These are phyloP conservation scores for Manduca sexta DNA, from an alignment of 1,140 invertebrate genomes.

Conservation along the genomic window DNA sequence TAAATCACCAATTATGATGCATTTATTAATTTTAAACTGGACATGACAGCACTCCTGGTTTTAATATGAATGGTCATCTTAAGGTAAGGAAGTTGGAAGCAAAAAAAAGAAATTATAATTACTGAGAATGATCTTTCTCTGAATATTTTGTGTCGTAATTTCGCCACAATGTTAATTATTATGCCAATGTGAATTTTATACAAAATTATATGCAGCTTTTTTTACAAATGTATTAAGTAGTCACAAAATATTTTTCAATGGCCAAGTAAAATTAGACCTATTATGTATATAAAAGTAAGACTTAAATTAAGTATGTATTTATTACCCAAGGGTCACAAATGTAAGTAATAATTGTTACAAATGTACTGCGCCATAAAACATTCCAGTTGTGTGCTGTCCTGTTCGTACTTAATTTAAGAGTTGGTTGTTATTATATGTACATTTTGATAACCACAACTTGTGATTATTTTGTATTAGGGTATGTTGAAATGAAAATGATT, in stretches of 20 bases:
- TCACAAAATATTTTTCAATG: too few relatives aligned
- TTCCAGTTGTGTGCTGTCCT: constrained; percentile 64
- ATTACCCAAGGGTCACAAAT: constrained; percentile 2
- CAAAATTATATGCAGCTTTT: neutral
- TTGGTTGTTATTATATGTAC: constrained; percentile 52
- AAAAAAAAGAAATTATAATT: too few relatives aligned
- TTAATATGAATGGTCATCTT: neutral
- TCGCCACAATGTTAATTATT: too few relatives aligned
- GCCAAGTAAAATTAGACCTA: too few relatives aligned
- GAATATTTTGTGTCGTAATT: too few relatives aligned
- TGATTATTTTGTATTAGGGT: constrained; percentile 38
- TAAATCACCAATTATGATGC: constrained; percentile 28
- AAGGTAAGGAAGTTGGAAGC: too few relatives aligned
- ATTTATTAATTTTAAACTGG: constrained; percentile 50
- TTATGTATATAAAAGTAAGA: too few relatives aligned
- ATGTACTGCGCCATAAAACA: constrained; percentile 33
- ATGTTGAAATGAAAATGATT: constrained; percentile 37
- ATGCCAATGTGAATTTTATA: neutral
- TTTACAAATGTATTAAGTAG: too few relatives aligned
- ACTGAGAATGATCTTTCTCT: too few relatives aligned
- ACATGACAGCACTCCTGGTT: constrained; percentile 45
- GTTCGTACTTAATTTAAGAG: constrained; percentile 59
- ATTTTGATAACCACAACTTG: constrained; percentile 51
- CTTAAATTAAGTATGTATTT: neutral
- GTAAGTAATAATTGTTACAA: constrained; percentile 7